These are phyloP conservation scores for Galleria mellonella DNA, from an alignment of 1,140 invertebrate species.

Conservation along the genomic window DNA sequence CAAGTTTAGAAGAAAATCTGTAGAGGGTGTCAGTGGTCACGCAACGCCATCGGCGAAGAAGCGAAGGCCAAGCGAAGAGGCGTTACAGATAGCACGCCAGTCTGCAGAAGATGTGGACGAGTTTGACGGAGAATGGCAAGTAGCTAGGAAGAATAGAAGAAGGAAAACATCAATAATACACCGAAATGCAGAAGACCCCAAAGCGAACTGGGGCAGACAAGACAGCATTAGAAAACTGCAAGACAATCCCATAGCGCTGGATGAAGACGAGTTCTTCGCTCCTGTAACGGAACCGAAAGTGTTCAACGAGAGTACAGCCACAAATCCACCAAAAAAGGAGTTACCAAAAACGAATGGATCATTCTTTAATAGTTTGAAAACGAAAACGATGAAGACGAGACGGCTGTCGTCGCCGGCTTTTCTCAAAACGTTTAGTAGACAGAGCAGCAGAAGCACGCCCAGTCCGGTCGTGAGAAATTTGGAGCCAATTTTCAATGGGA, in stretches of 20 bases:
- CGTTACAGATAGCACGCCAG: slow-evolving; percentile 79
- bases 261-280: slow-evolving; percentile 62
- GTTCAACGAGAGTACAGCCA: slow-evolving; percentile 35
- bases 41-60: slow-evolving; percentile 70
- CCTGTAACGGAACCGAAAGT: slow-evolving; percentile 62
- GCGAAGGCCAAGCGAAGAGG: slow-evolving; percentile 85
- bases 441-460: slow-evolving; percentile 56
- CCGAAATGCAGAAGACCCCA: slow-evolving; percentile 34
- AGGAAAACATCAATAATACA: slow-evolving; percentile 56
- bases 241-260: slow-evolving; percentile 59
- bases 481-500: slow-evolving; percentile 57
- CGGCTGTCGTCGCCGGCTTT: slow-evolving; percentile 79
- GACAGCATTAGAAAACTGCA: slow-evolving; percentile 51
- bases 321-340: slow-evolving; percentile 39
- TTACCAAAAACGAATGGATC: slow-evolving; percentile 66
- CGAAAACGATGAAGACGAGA: slow-evolving; percentile 62
- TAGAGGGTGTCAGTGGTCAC: slow-evolving; percentile 75
- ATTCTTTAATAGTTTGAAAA: slow-evolving; percentile 64
- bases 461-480: slow-evolving; percentile 40
- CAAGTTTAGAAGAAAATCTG: slow-evolving; percentile 76
- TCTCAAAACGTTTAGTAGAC: slow-evolving; percentile 76
- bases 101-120: slow-evolving; percentile 70
- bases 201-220: slow-evolving; percentile 24
- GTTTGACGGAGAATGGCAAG: slow-evolving; percentile 67
- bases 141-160: slow-evolving; percentile 53